Evolutionary conservation across 2,888 invertebrate genomes (phyloP), one percentile per base, ranked within the genome.

Genomic region (Pasiphila rectangulata): DNA sequence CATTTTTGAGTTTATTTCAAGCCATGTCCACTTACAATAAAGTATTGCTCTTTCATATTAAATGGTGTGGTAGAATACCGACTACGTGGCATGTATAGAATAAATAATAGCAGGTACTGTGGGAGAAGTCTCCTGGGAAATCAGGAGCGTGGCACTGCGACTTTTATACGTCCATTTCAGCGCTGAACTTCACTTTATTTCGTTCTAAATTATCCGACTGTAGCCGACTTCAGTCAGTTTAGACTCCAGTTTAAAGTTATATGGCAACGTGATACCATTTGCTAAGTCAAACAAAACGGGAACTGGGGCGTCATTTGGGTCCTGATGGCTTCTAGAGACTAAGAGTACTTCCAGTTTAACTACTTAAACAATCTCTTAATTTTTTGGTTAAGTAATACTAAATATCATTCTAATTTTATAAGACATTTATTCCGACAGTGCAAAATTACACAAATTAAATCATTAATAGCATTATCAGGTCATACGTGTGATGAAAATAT

Each of bases 111-210:
- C 34, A 36, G 3, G 30, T 7, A 29, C 21, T 29, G 37, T 40
- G 44, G 21, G 34, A 27, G 17, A 16, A 35, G 42, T 23, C 50
- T 38, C 50, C 23, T 13, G 50, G 50, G 50, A 50, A 50, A 46
- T 50, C 41, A 46, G 34, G 12, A 21, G 15, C 37, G 29, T 35
- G 36, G 25, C 27, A 27, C 45, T 38, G 41, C 23, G 29, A 46
- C 29, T 41, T 40, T 46, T 40, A 29, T 44, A 40, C 39, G 36
- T 44, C 40, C 32, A 32, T 9, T 32, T 17, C 36, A 39, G 43
- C 29, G 29, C 15, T 46, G 13, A 45, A 45, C 42, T 45, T 32
- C 37, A 19, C 19, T 45, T 40, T 39, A 39, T 29, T 40, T 35
- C 40, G 7, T 17, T 32, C 17, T n/a, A n/a, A n/a, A n/a, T 32